phyloP scores from a whole-genome alignment of 2,797 vertebrate species.

The Megaceryle alcyon region DNA sequence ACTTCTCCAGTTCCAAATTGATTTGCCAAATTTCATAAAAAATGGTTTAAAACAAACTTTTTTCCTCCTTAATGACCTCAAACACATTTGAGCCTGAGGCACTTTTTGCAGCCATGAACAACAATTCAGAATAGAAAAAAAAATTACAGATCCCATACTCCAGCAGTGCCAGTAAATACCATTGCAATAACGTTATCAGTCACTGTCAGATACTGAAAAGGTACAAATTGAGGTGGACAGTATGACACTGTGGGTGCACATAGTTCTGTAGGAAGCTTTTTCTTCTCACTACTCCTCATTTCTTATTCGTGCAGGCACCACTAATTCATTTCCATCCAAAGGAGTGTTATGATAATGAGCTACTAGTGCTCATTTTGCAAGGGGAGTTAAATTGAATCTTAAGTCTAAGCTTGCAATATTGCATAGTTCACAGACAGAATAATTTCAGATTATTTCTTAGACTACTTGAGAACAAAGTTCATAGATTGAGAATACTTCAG shows the following conservation, averaged over 20 bases:
- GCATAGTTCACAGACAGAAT: not conserved
- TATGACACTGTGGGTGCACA: slow-evolving; percentile 22
- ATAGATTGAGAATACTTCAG: not conserved
- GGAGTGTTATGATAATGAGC: not conserved
- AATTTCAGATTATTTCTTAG: not conserved
- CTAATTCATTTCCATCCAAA: slow-evolving; percentile 34
- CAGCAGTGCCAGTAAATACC: slow-evolving; percentile 56
- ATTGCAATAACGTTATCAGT: slow-evolving; percentile 65
- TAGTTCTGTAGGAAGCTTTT: not conserved
- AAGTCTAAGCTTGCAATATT: not conserved
- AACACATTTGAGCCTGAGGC: slow-evolving; percentile 13
- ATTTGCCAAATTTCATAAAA: slow-evolving; percentile 15
- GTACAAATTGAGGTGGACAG: slow-evolving; percentile 51
- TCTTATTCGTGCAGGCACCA: not conserved
- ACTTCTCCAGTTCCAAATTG: slow-evolving; percentile 46
- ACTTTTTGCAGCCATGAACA: slow-evolving; percentile 47
- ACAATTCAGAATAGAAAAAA: slow-evolving; percentile 26
- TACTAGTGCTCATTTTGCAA: not conserved
- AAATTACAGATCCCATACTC: slow-evolving; percentile 44
- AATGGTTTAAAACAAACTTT: not conserved
- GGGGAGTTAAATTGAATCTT: slow-evolving; percentile 18
- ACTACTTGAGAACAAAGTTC: not conserved
- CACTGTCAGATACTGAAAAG: slow-evolving; percentile 64
- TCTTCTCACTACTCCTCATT: not conserved
- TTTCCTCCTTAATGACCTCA: slow-evolving; percentile 36